phyloP scores from a whole-genome alignment of 2,797 vertebrate species.

The Garrulus glandarius region DNA sequence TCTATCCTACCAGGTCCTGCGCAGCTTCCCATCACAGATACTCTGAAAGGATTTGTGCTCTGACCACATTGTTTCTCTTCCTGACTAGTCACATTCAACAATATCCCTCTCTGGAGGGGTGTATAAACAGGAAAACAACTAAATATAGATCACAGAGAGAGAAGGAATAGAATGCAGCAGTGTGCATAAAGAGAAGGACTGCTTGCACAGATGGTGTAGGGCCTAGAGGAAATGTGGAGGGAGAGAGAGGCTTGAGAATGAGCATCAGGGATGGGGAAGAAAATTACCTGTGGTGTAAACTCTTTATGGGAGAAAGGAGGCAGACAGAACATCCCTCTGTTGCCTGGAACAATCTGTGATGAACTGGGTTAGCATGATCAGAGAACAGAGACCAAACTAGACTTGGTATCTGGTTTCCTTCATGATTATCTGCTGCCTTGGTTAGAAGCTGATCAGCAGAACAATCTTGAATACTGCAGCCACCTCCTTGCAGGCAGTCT shows the following conservation, averaged over 20 bases:
- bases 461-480: not conserved
- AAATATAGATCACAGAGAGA: slow-evolving; percentile 47
- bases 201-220: not conserved
- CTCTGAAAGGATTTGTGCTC: slow-evolving; percentile 3
- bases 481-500: not conserved
- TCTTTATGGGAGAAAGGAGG: not conserved
- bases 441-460: not conserved
- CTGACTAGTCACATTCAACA: slow-evolving; percentile 49
- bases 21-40: not conserved
- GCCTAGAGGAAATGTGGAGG: not conserved
- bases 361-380: not conserved
- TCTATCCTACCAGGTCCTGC: not conserved
- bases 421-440: not conserved
- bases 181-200: not conserved
- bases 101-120: not conserved
- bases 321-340: not conserved
- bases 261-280: not conserved
- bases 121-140: slow-evolving; percentile 58
- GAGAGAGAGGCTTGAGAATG: not conserved
- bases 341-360: not conserved
- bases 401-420: not conserved
- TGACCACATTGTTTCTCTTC: slow-evolving; percentile 38
- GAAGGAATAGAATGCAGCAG: slow-evolving; percentile 31
- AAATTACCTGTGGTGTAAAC: not conserved
- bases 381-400: not conserved